Percentiles rank a stretch among this genome's conserved stretches.
Conservation (phyloP, 2,888 invertebrate species). For the Caenorhabditis sp. region DNA sequence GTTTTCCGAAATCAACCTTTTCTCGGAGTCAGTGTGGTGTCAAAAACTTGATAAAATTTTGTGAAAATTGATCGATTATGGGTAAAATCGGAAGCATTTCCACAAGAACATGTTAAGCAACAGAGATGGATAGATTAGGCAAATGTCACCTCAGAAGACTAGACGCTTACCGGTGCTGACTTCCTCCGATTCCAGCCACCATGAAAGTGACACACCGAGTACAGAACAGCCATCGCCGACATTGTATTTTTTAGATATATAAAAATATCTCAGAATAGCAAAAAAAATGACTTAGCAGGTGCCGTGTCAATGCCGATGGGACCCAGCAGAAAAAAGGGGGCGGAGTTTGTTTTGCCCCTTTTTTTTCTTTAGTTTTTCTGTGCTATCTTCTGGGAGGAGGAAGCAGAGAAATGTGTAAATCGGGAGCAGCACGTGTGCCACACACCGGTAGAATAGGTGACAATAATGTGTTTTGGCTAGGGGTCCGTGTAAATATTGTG, state of each 20-base stretch:
- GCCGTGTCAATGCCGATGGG: conserved; percentile 22
- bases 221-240: conserved; percentile 60
- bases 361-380: conserved; percentile 21
- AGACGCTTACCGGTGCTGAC: conserved; percentile 42
- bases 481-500: conserved; percentile 36
- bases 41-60: too few species aligned
- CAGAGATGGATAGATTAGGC: too few species aligned
- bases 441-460: conserved; percentile 19
- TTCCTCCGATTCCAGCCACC: conserved; percentile 46
- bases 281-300: conserved; percentile 13
- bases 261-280: not conserved
- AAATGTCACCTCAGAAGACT: too few species aligned
- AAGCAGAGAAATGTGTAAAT: conserved; percentile 35
- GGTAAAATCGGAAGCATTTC: too few species aligned
- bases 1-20: too few species aligned
- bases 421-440: conserved; percentile 33
- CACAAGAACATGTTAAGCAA: too few species aligned
- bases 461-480: not conserved
- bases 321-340: conserved; percentile 14
- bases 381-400: not conserved
- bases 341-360: conserved; percentile 39
- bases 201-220: conserved; percentile 58
- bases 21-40: too few species aligned
- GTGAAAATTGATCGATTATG: too few species aligned
- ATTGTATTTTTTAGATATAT: too few species aligned